Evolutionary conservation across 2,797 vertebrate species (phyloP).

Genomic region (Artibeus lituratus): DNA sequence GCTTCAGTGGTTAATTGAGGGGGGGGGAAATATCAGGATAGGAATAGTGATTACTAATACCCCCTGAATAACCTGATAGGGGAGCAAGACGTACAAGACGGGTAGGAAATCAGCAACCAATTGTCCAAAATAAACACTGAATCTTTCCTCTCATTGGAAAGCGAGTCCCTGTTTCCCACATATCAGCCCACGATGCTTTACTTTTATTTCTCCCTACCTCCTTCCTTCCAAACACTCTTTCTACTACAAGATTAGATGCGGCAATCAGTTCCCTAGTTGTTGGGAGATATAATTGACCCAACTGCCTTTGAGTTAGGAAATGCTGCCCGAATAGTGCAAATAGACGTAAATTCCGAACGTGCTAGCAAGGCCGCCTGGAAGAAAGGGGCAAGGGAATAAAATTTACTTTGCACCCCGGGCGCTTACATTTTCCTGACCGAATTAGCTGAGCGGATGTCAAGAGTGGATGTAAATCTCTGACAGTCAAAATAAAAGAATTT

Average conservation of each 20-base stretch:
- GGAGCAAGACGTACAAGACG: background rate
- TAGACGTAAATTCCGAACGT: background rate
- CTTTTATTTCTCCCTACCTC: background rate
- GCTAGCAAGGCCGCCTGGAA: background rate
- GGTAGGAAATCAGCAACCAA: background rate
- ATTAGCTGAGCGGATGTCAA: background rate
- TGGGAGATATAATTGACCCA: background rate
- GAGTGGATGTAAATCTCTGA: background rate
- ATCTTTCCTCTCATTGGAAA: background rate
- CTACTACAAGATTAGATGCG: background rate
- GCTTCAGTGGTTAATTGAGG: background rate
- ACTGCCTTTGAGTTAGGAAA: background rate
- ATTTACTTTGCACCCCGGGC: background rate
- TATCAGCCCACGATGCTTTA: background rate
- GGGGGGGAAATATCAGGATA: background rate
- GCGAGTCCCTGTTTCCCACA: background rate
- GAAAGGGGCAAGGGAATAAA: background rate
- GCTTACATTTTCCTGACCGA: background rate
- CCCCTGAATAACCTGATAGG: background rate
- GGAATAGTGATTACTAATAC: background rate
- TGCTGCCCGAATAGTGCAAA: background rate
- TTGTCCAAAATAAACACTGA: background rate
- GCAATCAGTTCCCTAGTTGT: background rate
- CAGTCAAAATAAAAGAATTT: slow-evolving; percentile 17
- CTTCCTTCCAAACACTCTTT: background rate